Evolutionary conservation across 2,113 vertebrate genomes (phyloP), one percentile per base, ranked within the genome.

Genomic region (Syrrhaptes paradoxus): DNA sequence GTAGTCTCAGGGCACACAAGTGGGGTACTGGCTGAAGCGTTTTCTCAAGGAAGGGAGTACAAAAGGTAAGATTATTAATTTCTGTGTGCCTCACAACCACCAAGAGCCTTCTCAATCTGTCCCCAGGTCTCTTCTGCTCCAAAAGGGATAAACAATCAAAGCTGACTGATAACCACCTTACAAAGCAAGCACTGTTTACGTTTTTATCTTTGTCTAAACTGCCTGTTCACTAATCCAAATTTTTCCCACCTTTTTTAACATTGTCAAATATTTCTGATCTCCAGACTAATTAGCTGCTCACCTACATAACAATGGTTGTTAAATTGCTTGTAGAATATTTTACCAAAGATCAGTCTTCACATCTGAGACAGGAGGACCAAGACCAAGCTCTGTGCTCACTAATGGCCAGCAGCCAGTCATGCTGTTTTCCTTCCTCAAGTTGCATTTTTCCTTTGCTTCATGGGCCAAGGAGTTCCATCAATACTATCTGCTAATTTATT

Each of bases 271-370:
- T 52, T 91, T 95, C 29, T 74, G 51, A 93, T 91, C 74, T 95
- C 70, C 57, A 91, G 67, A 80, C 46, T 89, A 81, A 80, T 83
- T 76, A 77, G 76, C 54, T 36, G 58, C 57, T 95, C 75, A 73
- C 58, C 54, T 68, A 57, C 11, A 4, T 66, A 84, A 83, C 77
- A 31, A 49, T 6, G 1, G 63, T 80, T 86, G 87, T 75, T 59
- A 84, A 83, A 93, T 91, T 89, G 65, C 65, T 75, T 67, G 29
- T 87, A 90, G 84, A 90, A 70, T 20, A 67, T 58, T 87, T 87
- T 76, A 58, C 46, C 6, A n/a, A 83, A 62, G 49, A 51, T 9
- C 5, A 6, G 32, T 57, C 31, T 46, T 59, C 17, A 4, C 49
- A 32, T 34, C 21, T 17, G 81, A 82, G 85, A 28, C 8, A 48